Conservation (phyloP, 2,888 invertebrate genomes). For the Drosophila robusta region DNA sequence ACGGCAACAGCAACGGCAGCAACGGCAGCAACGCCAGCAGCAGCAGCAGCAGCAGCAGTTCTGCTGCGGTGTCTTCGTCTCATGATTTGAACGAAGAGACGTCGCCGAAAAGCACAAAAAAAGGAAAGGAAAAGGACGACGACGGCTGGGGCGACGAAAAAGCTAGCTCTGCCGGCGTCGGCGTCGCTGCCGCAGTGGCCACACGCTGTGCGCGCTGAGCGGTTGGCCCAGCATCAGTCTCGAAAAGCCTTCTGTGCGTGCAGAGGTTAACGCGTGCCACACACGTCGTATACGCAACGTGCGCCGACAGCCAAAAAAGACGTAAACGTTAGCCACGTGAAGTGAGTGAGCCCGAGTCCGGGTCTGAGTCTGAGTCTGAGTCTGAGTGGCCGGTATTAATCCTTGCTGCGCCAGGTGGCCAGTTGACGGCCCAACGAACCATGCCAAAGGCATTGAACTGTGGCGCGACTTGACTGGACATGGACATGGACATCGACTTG, state of each 20-base stretch:
- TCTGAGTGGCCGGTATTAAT: constrained; percentile 43
- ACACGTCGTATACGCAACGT: constrained; percentile 72
- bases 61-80: constrained; percentile 52
- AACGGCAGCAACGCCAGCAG: constrained; percentile 25
- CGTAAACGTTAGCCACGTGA: constrained; percentile 50
- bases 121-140: constrained; percentile 6
- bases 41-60: constrained; percentile 9
- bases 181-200: constrained; percentile 15
- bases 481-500: constrained; percentile 3
- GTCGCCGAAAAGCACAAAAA: constrained; percentile 20
- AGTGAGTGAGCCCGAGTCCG: constrained; percentile 44
- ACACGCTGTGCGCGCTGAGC: constrained; percentile 48
- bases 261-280: constrained; percentile 73
- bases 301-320: constrained; percentile 42
- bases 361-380: constrained; percentile 9
- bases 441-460: constrained; percentile 73
- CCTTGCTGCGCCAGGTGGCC: constrained; percentile 48
- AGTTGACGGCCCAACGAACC: constrained; percentile 69
- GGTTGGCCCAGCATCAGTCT: constrained; percentile 71
- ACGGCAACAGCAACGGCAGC: constrained; percentile 17
- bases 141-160: constrained; percentile 26
- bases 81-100: constrained; percentile 58
- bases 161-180: constrained; percentile 21
- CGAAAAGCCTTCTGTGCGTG: constrained; percentile 76
- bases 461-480: constrained; percentile 58